Evolutionary conservation across 2,113 vertebrate genomes (phyloP), one percentile per base, ranked within the genome.

Genomic region (Poeciliopsis retropinna): DNA sequence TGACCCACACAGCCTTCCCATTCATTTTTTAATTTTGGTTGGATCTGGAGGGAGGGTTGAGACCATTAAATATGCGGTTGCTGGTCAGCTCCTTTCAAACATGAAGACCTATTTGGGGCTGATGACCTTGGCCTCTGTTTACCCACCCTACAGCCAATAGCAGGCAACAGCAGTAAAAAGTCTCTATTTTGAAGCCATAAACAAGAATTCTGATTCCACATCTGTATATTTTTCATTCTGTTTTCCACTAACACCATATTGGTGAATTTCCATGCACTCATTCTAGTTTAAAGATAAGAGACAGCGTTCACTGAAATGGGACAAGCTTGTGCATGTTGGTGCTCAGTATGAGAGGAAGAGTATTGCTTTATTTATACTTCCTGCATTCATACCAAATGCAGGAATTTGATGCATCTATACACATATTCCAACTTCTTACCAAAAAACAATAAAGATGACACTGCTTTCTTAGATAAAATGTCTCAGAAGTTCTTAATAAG

Each of bases 11-110:
- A 90, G 80, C 69, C 63, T 72, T 81, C 75, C 79, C 79, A 92
- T 93, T 93, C 83, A 92, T 86, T 88, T 86, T 88, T 90, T 90
- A 87, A 93, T 92, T 73, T 84, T 84, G 62, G 75, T 64, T 44
- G 65, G 67, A 74, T 76, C 71, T 64, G 72, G 78, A 72, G 78
- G 81, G 70, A 83, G 81, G 81, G 73, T 79, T 70, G 69, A 72
- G 62, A 28, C 17, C n/a, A 67, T 66, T 66, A 71, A 29, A 75
- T 78, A 65, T 78, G 62, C 71, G 67, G 73, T 82, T 76, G 73
- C 75, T 54, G 85, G 78, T 72, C 71, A 70, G 57, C 61, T 60
- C 60, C 79, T 81, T 87, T 81, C 63, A 84, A 89, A 92, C 90
- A 91, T 88, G 88, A 91, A 91, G 80, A 78, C 83, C 80, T 75